Base-by-base conservation (phyloP, 2,888 invertebrate species). In the Frankliniella fusca region DNA sequence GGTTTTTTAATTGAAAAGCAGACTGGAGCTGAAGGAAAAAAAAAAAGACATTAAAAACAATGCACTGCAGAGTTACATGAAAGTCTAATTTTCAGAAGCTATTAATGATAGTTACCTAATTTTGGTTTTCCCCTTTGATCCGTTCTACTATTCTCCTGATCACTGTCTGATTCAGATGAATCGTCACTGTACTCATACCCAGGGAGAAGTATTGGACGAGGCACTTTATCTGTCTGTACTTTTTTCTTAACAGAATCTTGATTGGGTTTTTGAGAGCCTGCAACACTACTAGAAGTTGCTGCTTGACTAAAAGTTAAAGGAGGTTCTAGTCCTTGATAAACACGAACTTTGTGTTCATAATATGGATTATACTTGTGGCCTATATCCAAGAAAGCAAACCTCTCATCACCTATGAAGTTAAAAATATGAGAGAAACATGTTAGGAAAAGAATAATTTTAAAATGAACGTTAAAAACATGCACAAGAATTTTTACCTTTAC, bases 321-420 rank as follows among this genome's bases (percentile, higher is more conserved):
- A 84, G 87, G 87, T 23, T 87, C 85, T 0, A 86, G 87, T 12
- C 87, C 88, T 82, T 88, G 88, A 84, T 88, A 89, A 50, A 90
- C 89, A 80, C 88, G 90, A 18, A 92, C 90, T 88, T 91, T 93
- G 86, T 92, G 91, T 86, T 91, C 92, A 87, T 98, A 99, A 87
- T 95, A 98, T 0, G 92, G 90, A 88, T 96, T 92, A 87, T 93
- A 95, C 82, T 92, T 90, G 87, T 97, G 94, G 3, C 90, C 91
- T 0, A 93, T 90, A 84, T 95, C 92, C 0, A 99, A 89, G 88
- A 99, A 99, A 48, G 93, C 93, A 88, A 99, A 98, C 54, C 97
- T 90, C 0, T 94, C 92, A 87, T 98, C 97, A 82, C 93, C 87
- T 87, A 23, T n/a, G 83, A 83, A 20, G 18, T 70, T 48, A 49